A percentile compares a stretch with the other conserved stretches of the same genome.
Evolutionary conservation across 2,888 invertebrate genomes (phyloP).

Genomic region (Amiota mariae): DNA sequence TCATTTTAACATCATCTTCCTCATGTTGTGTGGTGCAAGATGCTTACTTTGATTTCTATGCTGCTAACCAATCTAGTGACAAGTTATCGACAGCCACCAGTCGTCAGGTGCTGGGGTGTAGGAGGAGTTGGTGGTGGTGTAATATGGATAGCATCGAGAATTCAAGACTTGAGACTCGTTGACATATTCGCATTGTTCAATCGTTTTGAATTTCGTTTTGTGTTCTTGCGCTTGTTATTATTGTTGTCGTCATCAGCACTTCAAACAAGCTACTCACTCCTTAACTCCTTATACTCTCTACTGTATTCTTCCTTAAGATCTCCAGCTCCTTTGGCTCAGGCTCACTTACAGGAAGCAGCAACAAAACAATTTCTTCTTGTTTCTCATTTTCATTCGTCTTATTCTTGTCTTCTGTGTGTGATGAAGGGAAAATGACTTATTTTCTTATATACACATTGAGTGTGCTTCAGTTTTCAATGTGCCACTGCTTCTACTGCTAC

Average conservation of each 20-base stretch:
- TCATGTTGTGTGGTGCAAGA: not conserved
- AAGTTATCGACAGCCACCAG: not conserved
- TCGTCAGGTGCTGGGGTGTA: not conserved
- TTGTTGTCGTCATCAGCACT: no score
- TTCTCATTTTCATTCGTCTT: no score
- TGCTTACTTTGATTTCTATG: not conserved
- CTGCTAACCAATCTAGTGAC: not conserved
- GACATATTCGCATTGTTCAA: conserved; percentile 68
- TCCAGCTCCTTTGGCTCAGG: no score
- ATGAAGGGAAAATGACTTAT: conserved; percentile 65
- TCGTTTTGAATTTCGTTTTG: conserved; percentile 56
- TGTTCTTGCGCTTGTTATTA: no score
- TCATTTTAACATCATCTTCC: not conserved
- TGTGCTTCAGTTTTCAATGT: conserved; percentile 39
- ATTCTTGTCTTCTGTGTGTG: not conserved
- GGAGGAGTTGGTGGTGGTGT: not conserved
- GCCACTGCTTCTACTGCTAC: not conserved
- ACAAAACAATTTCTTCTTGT: conserved; percentile 14
- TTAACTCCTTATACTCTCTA: no score
- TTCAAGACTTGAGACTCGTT: conserved; percentile 62
- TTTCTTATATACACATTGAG: conserved; percentile 65
- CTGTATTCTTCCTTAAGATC: no score
- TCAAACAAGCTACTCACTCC: no score
- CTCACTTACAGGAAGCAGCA: not conserved
- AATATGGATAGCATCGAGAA: conserved; percentile 50